Evolutionary conservation across 2,113 vertebrate genomes (phyloP).

Genomic region (Mandrillus leucophaeus): DNA sequence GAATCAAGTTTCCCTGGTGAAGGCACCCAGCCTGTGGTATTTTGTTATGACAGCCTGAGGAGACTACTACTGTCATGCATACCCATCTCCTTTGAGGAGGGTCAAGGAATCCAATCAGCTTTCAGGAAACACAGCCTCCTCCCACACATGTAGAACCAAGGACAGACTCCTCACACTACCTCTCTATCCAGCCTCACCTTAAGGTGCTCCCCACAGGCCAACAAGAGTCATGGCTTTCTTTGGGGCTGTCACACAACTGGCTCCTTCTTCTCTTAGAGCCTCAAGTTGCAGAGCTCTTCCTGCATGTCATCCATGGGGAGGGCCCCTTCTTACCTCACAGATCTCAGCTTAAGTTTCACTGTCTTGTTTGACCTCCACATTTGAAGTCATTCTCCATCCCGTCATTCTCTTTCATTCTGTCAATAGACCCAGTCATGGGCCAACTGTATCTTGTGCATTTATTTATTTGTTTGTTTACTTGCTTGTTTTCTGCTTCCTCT

Average conservation of each 20-base stretch:
- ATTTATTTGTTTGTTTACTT: background rate
- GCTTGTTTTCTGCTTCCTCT: background rate
- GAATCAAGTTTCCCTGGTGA: background rate
- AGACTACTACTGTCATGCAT: rapidly evolving
- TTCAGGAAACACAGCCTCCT: background rate
- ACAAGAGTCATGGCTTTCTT: rapidly evolving
- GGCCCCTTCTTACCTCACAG: background rate
- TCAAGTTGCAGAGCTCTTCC: background rate
- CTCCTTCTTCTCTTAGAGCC: background rate
- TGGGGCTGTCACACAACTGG: no score
- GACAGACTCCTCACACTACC: no score
- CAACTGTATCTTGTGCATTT: background rate
- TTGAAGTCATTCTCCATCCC: background rate
- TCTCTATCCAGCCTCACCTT: rapidly evolving
- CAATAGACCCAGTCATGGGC: background rate
- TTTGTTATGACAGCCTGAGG: rapidly evolving
- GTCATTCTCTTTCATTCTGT: background rate
- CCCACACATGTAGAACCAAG: rapidly evolving
- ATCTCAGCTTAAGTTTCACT: background rate
- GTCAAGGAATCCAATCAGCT: background rate
- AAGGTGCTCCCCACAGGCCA: background rate
- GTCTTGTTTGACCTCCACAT: background rate
- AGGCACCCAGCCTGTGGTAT: rapidly evolving
- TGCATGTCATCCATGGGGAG: background rate
- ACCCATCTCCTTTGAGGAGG: background rate